Percentiles rank a stretch among this genome's conserved stretches.
These are phyloP conservation scores for Gandaritis pyraliata DNA, from an alignment of 2,888 invertebrate genomes.

Conservation along the genomic window DNA sequence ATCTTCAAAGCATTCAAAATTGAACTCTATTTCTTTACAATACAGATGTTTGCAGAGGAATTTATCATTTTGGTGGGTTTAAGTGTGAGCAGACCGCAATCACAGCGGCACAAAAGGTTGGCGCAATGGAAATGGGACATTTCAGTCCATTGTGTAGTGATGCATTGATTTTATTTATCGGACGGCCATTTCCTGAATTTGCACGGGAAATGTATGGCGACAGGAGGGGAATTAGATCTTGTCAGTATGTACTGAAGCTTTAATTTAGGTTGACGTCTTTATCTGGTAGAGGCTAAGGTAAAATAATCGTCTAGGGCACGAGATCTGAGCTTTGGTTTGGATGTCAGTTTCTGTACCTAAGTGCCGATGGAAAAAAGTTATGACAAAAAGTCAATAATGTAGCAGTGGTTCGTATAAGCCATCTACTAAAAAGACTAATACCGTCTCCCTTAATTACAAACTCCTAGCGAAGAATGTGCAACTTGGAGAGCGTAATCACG, in stretches of 20 bases:
- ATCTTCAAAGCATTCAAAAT: neutral
- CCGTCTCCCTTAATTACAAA: neutral
- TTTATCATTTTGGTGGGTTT: conserved; percentile 13
- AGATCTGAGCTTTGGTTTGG: neutral
- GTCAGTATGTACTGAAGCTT: conserved; percentile 15
- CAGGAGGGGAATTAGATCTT: conserved; percentile 31
- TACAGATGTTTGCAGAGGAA: neutral
- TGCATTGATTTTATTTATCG: conserved; percentile 54
- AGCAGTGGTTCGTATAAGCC: too few relatives aligned
- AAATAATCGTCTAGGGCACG: neutral
- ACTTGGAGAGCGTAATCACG: conserved; percentile 13
- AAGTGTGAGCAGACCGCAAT: conserved; percentile 32
- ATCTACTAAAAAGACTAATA: too few relatives aligned
- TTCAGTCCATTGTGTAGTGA: conserved; percentile 51
- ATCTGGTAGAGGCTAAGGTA: conserved; percentile 1
- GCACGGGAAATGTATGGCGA: conserved; percentile 33
- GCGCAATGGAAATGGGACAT: conserved; percentile 55
- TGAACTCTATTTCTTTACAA: conserved; percentile 2
- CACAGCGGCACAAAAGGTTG: conserved; percentile 44
- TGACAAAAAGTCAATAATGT: too few relatives aligned
- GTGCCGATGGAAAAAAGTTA: too few relatives aligned
- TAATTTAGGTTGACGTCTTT: conserved; percentile 19
- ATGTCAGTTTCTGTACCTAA: too few relatives aligned
- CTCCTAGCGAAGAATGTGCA: conserved; percentile 5
- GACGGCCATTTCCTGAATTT: conserved; percentile 44